Evolutionary conservation across 1,140 invertebrate species (phyloP).

Genomic region (Pantala flavescens): DNA sequence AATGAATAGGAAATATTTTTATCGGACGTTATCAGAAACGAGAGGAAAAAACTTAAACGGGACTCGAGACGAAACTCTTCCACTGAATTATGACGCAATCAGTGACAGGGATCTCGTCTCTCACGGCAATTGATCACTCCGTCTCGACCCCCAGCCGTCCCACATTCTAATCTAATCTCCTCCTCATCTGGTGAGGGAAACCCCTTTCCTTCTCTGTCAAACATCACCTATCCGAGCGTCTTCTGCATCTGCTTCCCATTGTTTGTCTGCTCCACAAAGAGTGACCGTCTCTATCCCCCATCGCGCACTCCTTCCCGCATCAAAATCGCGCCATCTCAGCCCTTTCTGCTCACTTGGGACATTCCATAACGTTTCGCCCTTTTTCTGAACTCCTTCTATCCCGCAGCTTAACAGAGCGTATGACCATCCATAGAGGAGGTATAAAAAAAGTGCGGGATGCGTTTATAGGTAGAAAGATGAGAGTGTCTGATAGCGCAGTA

Average conservation of each 20-base stretch:
- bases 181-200: background rate
- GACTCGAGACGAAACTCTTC: background rate
- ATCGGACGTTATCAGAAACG: no score
- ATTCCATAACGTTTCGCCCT: background rate
- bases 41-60: background rate
- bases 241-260: background rate
- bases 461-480: background rate
- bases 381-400: background rate
- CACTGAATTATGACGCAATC: conserved; percentile 1
- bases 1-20: no score
- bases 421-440: background rate
- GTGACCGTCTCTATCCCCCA: background rate
- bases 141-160: background rate
- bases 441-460: background rate
- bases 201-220: background rate
- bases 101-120: background rate
- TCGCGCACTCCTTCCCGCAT: background rate
- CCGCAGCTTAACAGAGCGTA: background rate
- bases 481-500: background rate
- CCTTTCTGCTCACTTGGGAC: background rate
- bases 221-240: background rate
- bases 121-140: background rate
- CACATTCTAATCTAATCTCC: conserved; percentile 4
- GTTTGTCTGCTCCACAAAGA: background rate
- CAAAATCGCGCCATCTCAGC: background rate